These are phyloP conservation scores for Saguinus midas DNA, from an alignment of 2,113 vertebrate genomes.

Conservation along the genomic window DNA sequence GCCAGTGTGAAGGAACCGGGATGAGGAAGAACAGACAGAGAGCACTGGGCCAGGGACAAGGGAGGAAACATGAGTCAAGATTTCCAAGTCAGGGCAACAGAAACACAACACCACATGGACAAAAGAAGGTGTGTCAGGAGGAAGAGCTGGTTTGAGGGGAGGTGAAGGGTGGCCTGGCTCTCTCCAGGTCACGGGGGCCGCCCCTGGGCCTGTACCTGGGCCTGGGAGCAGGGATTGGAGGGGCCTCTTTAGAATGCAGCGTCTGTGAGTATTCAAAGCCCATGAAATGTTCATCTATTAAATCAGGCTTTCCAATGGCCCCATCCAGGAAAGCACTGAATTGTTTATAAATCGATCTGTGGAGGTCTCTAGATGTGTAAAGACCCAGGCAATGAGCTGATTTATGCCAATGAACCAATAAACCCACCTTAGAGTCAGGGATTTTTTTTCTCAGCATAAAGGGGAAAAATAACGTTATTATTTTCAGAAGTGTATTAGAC, in stretches of 20 bases:
- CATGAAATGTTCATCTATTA: not conserved
- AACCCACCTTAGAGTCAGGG: not conserved
- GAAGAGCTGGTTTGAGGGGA: not conserved
- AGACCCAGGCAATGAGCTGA: not conserved
- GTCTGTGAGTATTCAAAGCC: not conserved
- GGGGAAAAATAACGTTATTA: not conserved
- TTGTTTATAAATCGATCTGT: not conserved
- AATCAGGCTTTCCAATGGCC: not conserved
- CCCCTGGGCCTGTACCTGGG: not conserved
- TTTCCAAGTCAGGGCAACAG: not conserved
- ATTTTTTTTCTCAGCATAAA: not conserved
- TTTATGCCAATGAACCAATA: not conserved
- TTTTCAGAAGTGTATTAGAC: not conserved
- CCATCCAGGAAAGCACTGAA: not conserved
- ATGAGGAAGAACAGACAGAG: not conserved
- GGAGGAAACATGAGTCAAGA: not conserved
- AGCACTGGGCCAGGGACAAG: not conserved
- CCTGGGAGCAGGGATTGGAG: too few species aligned
- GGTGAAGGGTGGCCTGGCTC: not conserved
- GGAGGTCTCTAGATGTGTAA: not conserved
- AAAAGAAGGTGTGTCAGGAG: not conserved
- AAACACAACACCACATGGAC: accelerated
- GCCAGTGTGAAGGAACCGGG: not conserved
- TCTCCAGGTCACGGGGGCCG: not conserved
- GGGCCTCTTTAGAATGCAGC: not conserved